Evolutionary conservation across 37 sponge, comb jelly and placozoan species (phyloP).

Genomic region (Crambe crambe): DNA sequence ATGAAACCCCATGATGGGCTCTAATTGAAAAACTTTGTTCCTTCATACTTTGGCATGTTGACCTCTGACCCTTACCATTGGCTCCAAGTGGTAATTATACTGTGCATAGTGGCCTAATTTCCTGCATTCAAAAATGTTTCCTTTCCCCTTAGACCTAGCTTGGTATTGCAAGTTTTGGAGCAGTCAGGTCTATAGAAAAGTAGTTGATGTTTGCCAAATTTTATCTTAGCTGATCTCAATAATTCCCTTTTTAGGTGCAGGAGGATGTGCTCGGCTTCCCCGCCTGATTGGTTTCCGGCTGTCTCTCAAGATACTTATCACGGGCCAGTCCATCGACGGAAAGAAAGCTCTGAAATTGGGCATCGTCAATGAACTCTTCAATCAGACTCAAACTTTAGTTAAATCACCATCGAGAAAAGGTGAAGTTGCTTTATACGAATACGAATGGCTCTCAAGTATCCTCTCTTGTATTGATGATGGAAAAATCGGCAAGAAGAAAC

Average conservation of each 20-base stretch:
- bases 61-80: too few relatives aligned
- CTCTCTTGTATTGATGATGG: conserved; percentile 10
- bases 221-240: too few relatives aligned
- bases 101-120: too few relatives aligned
- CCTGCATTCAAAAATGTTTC: too few relatives aligned
- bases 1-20: not conserved
- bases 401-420: not conserved
- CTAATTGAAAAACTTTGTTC: too few relatives aligned
- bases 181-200: too few relatives aligned
- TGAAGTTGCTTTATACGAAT: conserved; percentile 11
- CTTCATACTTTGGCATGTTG: too few relatives aligned
- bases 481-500: conserved; percentile 15
- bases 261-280: conserved; percentile 64
- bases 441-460: conserved; percentile 28
- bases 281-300: conserved; percentile 33
- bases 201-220: too few relatives aligned
- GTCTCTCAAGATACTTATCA: conserved; percentile 31
- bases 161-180: too few relatives aligned
- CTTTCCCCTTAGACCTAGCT: too few relatives aligned
- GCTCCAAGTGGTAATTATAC: too few relatives aligned
- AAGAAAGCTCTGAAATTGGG: conserved; percentile 45
- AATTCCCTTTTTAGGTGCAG: too few relatives aligned
- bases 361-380: conserved; percentile 41
- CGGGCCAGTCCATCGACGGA: conserved; percentile 37
- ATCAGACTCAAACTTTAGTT: conserved; percentile 5